Conservation (phyloP, 1,140 invertebrate genomes). For the Anastatus disparis region DNA sequence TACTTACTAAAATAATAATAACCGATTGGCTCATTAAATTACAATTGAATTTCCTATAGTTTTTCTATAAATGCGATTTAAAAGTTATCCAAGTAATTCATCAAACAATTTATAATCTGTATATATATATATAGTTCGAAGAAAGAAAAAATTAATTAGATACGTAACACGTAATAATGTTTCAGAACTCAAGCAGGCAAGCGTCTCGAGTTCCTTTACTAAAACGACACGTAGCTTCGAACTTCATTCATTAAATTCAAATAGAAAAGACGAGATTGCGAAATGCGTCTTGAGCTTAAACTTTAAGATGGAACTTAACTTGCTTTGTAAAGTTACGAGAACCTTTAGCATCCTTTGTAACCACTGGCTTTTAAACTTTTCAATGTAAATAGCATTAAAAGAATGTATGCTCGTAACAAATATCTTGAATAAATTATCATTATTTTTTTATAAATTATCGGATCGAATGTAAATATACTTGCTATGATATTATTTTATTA, state of each 20-base stretch:
- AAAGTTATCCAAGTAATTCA: too few relatives aligned
- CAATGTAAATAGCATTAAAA: neutral
- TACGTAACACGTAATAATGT: conserved; percentile 25
- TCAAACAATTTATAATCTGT: conserved; percentile 1
- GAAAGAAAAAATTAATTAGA: conserved; percentile 14
- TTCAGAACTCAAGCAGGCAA: conserved; percentile 6
- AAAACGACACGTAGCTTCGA: conserved; percentile 17
- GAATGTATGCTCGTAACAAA: neutral
- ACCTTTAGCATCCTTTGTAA: conserved; percentile 26
- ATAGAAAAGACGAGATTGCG: conserved; percentile 34
- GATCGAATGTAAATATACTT: too few relatives aligned
- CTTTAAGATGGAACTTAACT: conserved; percentile 33
- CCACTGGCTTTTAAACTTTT: conserved; percentile 24
- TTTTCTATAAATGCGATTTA: too few relatives aligned
- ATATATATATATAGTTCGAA: too few relatives aligned
- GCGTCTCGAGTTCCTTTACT: conserved; percentile 5
- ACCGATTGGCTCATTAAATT: too few relatives aligned
- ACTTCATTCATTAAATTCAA: conserved; percentile 41
- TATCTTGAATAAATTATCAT: too few relatives aligned
- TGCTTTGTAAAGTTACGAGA: conserved; percentile 12
- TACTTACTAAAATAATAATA: too few relatives aligned
- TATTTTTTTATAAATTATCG: too few relatives aligned
- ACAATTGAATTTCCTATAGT: too few relatives aligned
- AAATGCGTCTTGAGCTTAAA: conserved; percentile 19
- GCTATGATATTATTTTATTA: too few relatives aligned